phyloP scores from a whole-genome alignment of 2,113 vertebrate genomes.

The Genyomyrus donnyi region DNA sequence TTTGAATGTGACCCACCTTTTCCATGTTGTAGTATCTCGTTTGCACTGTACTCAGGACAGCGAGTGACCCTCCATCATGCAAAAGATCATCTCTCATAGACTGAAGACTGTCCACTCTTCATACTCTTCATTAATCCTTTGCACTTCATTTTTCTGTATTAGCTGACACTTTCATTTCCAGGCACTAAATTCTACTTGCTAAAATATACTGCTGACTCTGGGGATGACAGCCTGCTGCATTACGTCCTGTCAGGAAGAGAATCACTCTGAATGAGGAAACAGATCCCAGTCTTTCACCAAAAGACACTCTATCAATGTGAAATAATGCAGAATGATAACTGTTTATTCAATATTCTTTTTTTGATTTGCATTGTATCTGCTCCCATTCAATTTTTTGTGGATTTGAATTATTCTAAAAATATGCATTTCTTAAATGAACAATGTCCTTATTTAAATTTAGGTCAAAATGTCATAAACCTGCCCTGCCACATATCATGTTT shows the following conservation, averaged over 20 bases:
- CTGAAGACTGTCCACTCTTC: neutral
- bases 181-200: slow-evolving; percentile 80
- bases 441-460: neutral
- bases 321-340: neutral
- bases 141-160: neutral
- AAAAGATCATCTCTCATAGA: neutral
- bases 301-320: neutral
- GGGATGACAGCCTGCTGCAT: slow-evolving; percentile 62
- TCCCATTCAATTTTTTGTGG: neutral
- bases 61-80: too few relatives aligned
- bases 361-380: neutral
- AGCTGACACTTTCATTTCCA: slow-evolving; percentile 35
- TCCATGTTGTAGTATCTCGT: too few relatives aligned
- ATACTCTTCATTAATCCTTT: neutral
- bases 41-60: too few relatives aligned
- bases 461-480: neutral
- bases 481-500: neutral
- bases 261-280: slow-evolving; percentile 59
- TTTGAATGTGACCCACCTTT: too few relatives aligned
- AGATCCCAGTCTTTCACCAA: neutral
- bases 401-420: neutral
- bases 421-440: neutral
- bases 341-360: neutral
- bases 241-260: slow-evolving; percentile 48
- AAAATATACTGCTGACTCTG: slow-evolving; percentile 72